Base-by-base conservation (phyloP, 92 coral and sea anemone species). In the Siderastrea siderea region DNA sequence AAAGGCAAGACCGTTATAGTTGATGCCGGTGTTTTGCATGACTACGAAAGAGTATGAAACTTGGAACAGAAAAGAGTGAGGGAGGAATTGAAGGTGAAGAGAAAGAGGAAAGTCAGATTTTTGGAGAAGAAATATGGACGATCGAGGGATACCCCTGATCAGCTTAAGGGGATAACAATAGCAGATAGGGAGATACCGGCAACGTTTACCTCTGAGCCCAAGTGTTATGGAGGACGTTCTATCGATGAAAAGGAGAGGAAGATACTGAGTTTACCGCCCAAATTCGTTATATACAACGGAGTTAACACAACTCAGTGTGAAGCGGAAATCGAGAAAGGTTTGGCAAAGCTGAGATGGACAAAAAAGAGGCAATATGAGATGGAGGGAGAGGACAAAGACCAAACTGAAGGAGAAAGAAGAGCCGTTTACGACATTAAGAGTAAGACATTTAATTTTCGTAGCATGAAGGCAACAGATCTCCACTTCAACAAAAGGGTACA, bases 401-500 rank as follows among this genome's bases (percentile, higher is more conserved):
- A 16, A n/a, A 15, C 4, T 8, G 45, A 16, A 16, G 68, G n/a
- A 19, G 44, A 16, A 19, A 64, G 44, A 4, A 44, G 45, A 19
- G 6, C n/a, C 1, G 43, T 64, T 16, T 64, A 64, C 44, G 9
- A 64, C 8, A 4, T n/a, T 16, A 15, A 64, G 68, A 64, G 38
- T 7, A 51, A 51, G 44, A 16, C 45, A 19, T 64, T 64, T 64
- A 87, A 82, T 49, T 15, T 88, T 12, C 38, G 71, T 11, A 81
- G 44, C 38, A 45, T 82, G 80, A 8, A 83, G 26, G 84, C 90
- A 1, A 83, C 87, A 6, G 79, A 85, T 48, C 72, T 79, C 43
- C 81, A 86, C 60, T 87, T 87, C 45, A 82, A 88, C 79, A 88
- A 88, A 52, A 67, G 84, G 7, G 72, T 88, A 1, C 0, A 10